Percentiles rank a stretch among this genome's conserved stretches.
Evolutionary conservation across 2,797 vertebrate species (phyloP).

Genomic region (Linurgus olivaceus): DNA sequence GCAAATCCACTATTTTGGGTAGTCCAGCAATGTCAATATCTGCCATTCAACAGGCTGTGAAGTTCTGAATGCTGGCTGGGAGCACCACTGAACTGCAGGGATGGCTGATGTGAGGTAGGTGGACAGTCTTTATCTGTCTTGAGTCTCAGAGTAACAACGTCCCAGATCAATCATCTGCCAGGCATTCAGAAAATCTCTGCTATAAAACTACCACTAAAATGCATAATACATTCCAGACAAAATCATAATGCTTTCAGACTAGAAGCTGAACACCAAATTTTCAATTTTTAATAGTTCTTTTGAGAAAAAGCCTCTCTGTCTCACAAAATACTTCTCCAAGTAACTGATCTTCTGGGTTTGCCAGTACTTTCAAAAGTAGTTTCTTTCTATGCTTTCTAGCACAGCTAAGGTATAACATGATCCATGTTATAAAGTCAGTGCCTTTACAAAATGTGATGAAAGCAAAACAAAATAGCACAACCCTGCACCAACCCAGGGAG

Average conservation of each 20-base stretch:
- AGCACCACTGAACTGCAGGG: background rate
- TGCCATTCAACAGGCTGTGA: background rate
- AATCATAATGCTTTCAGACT: conserved; percentile 73
- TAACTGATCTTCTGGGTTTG: background rate
- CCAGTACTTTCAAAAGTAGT: background rate
- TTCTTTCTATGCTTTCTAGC: background rate
- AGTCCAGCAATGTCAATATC: background rate
- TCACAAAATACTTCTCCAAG: background rate
- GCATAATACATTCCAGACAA: conserved; percentile 68
- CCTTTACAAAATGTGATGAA: background rate
- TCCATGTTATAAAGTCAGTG: background rate
- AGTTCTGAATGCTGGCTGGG: background rate
- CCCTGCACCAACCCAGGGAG: background rate
- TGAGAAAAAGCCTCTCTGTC: background rate
- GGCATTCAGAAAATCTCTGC: conserved; percentile 72
- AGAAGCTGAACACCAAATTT: conserved; percentile 29
- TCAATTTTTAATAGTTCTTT: conserved; percentile 45
- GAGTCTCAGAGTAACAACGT: background rate
- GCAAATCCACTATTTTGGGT: background rate
- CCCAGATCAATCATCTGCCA: conserved; percentile 15
- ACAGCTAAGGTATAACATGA: background rate
- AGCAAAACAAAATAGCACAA: background rate
- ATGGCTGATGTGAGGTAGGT: background rate
- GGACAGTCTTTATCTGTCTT: background rate
- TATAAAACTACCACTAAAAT: conserved; percentile 74